Base-by-base conservation (phyloP, 2,797 vertebrate species). In the Pseudochromis fuscus region DNA sequence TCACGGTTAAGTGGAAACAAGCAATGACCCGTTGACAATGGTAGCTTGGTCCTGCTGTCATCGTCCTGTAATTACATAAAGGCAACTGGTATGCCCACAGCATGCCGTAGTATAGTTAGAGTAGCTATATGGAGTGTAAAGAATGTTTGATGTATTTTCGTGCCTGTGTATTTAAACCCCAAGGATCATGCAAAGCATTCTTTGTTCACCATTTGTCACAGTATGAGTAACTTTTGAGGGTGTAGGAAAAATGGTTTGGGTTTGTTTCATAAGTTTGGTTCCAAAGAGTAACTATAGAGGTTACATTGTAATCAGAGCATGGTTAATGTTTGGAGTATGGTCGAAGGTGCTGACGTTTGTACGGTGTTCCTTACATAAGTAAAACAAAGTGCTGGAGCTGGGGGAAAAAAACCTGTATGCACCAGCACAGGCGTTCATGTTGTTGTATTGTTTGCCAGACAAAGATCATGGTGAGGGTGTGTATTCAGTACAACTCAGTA, bases 21-120 rank as follows among this genome's bases (percentile, higher is more conserved):
- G 73, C 71, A 81, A 84, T 78, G 78, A 72, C 52, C 61, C 67
- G 71, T 56, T 89, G 77, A 91, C 82, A 89, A 70, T 40, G 65
- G 67, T 9, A 49, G 72, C 73, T 83, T 70, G 63, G 83, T 61
- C 38, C 64, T 60, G 67, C 83, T 86, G 86, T 86, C 81, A 83
- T 79, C 73, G 2, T 79, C 49, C 69, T 79, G 49, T 21, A 62
- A 87, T 91, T 91, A 91, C 72, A 82, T 89, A 86, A 90, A 67
- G 37, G n/a, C 64, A 72, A 79, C 62, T 73, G 64, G 65, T 73
- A 58, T 48, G 72, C 19, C 24, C 44, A 46, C 5, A 40, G 72
- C 52, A 63, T 79, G 52, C 58, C 50, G 24, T 13, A 49, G 50
- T 75, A 55, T 46, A 67, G 65, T 33, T 50, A 25, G 38, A 57